These are phyloP conservation scores for Tachuris rubrigastra DNA, from an alignment of 2,113 vertebrate species.

Conservation along the genomic window DNA sequence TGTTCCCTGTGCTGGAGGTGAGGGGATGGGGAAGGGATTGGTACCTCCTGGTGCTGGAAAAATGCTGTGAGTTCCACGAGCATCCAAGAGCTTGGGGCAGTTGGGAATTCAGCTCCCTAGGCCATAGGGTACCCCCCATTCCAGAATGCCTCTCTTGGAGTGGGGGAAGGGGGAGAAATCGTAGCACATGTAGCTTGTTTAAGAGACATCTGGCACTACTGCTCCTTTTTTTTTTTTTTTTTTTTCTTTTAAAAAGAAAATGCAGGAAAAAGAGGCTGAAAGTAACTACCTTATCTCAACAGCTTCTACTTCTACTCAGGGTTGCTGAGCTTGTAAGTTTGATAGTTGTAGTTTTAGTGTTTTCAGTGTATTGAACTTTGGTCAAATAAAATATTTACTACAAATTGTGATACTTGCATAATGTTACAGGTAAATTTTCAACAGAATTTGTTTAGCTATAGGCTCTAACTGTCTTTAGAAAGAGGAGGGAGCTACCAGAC, in stretches of 20 bases:
- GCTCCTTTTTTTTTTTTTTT: not conserved
- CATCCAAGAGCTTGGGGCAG: not conserved
- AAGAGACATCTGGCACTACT: slow-evolving; percentile 38
- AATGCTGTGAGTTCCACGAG: fast-evolving
- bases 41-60: not conserved
- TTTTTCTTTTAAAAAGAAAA: not conserved
- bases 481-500: not conserved
- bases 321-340: not conserved
- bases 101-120: not conserved
- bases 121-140: not conserved
- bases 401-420: not conserved
- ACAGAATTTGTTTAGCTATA: not conserved
- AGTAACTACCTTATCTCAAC: not conserved
- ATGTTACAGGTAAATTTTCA: not conserved
- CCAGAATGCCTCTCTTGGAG: not conserved
- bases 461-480: not conserved
- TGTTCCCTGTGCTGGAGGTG: not conserved
- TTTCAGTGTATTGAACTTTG: not conserved
- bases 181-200: slow-evolving; percentile 26
- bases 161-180: slow-evolving; percentile 11
- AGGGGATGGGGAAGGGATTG: not conserved
- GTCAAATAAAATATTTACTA: not conserved
- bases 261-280: not conserved
- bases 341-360: not conserved
- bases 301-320: not conserved